Evolutionary conservation across 2,888 invertebrate genomes (phyloP).

Genomic region (Capitulum mitella): DNA sequence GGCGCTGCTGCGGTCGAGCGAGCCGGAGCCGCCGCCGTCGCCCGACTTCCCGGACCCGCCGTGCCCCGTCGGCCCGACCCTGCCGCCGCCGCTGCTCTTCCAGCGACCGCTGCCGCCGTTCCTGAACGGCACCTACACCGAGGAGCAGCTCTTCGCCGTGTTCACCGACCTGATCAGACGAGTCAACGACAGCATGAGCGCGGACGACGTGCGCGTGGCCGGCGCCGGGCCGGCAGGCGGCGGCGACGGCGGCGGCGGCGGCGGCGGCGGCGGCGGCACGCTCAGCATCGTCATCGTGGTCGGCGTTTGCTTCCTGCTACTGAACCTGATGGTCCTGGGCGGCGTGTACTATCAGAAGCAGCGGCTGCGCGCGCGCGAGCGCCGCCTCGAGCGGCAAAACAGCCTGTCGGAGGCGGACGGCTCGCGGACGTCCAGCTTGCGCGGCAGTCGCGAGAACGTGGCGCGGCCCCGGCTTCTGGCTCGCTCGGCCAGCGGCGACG

Average conservation of each 20-base stretch:
- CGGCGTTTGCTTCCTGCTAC: slow-evolving; percentile 61
- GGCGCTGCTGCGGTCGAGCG: neutral
- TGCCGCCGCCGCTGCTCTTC: neutral
- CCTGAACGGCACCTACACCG: neutral
- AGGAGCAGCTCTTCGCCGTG: neutral
- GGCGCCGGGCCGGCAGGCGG: neutral
- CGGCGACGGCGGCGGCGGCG: neutral
- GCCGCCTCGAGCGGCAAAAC: neutral
- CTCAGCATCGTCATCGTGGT: slow-evolving; percentile 47
- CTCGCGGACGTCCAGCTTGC: neutral
- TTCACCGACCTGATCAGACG: neutral
- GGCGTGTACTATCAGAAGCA: slow-evolving; percentile 56
- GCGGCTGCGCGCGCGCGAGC: slow-evolving; percentile 30
- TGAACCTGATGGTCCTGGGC: slow-evolving; percentile 63
- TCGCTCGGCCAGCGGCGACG: slow-evolving; percentile 15
- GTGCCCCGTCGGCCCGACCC: neutral
- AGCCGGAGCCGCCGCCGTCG: neutral
- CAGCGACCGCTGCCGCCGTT: slow-evolving; percentile 1
- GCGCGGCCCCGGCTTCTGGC: neutral
- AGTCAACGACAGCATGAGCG: neutral
- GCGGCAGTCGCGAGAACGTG: slow-evolving; percentile 2
- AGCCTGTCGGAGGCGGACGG: neutral
- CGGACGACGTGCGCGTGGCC: neutral
- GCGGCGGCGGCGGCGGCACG: neutral
- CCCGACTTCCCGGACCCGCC: neutral